Percentiles rank a stretch among this genome's conserved stretches.
Evolutionary conservation across 2,888 invertebrate genomes (phyloP).

Genomic region (Lamellibrachia satsuma): DNA sequence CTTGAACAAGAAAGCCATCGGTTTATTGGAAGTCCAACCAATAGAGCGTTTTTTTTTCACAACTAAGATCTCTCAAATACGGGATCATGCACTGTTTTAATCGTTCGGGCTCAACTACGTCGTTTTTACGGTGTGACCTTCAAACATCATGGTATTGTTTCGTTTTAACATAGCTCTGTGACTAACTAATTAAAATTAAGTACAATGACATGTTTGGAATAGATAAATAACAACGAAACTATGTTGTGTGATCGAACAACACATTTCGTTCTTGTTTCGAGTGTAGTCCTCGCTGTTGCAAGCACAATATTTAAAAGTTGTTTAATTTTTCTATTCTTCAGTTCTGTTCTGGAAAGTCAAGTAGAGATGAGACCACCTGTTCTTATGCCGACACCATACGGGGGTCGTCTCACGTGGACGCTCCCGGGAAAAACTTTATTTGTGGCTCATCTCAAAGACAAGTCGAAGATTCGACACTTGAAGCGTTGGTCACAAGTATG

Average conservation of each 20-base stretch:
- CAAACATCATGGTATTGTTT: neutral
- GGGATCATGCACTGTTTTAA: no score
- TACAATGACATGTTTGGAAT: neutral
- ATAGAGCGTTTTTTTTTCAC: neutral
- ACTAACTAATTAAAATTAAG: no score
- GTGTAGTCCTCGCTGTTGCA: neutral
- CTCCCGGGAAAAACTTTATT: slow-evolving; percentile 95
- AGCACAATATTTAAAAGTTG: slow-evolving; percentile 7
- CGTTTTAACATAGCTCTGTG: neutral
- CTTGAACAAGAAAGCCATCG: neutral
- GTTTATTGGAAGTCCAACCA: neutral
- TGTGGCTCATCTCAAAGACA: slow-evolving; percentile 95
- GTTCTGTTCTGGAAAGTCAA: slow-evolving; percentile 23
- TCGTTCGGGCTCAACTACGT: neutral
- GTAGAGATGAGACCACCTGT: slow-evolving; percentile 25
- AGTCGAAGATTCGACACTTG: slow-evolving; percentile 91
- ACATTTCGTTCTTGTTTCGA: neutral
- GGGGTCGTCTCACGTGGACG: slow-evolving; percentile 90
- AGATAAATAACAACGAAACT: neutral
- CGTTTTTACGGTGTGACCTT: neutral
- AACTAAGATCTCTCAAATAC: no score
- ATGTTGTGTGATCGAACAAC: neutral
- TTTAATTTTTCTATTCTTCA: neutral
- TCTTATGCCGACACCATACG: slow-evolving; percentile 91
- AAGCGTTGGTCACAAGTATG: slow-evolving; percentile 88